These are phyloP conservation scores for Adineta ricciae DNA, from an alignment of 2,888 invertebrate genomes.

Conservation along the genomic window DNA sequence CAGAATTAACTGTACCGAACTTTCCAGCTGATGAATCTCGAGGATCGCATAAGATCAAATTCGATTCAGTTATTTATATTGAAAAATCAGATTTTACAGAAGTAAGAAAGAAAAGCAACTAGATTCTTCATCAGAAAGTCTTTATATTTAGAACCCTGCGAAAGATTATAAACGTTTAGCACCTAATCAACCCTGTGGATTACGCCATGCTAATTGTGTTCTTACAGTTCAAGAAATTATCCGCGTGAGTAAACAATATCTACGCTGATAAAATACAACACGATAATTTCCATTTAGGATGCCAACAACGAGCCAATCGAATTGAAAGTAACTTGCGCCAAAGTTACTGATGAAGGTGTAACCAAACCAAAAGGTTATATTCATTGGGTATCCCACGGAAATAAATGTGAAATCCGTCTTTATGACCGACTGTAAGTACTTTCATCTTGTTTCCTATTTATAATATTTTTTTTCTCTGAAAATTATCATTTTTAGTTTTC, in stretches of 20 bases:
- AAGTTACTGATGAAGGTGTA: constrained; percentile 55
- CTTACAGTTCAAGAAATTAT: constrained; percentile 57
- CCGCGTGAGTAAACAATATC: too few species aligned
- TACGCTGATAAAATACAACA: too few species aligned
- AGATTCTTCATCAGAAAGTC: too few species aligned
- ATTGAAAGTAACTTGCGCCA: constrained; percentile 64
- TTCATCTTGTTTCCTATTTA: constrained; percentile 27
- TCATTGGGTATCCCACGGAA: constrained; percentile 75
- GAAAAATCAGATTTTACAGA: constrained; percentile 80
- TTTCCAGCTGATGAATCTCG: constrained; percentile 74
- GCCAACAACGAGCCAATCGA: constrained; percentile 58
- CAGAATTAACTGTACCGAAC: constrained; percentile 63
- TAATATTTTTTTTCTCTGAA: not conserved
- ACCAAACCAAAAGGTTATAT: constrained; percentile 93
- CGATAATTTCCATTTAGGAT: constrained; percentile 51
- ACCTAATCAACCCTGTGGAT: constrained; percentile 72
- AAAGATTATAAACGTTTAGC: constrained; percentile 81
- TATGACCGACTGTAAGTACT: constrained; percentile 79
- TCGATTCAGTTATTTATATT: constrained; percentile 71
- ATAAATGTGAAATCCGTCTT: constrained; percentile 70
- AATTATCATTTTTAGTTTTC: constrained; percentile 55
- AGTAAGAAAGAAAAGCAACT: constrained; percentile 47
- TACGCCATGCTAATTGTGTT: constrained; percentile 78
- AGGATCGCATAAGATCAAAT: constrained; percentile 61
- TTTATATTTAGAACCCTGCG: constrained; percentile 45